Conservation (phyloP, 2,113 vertebrate genomes). For the Cettia cetti region DNA sequence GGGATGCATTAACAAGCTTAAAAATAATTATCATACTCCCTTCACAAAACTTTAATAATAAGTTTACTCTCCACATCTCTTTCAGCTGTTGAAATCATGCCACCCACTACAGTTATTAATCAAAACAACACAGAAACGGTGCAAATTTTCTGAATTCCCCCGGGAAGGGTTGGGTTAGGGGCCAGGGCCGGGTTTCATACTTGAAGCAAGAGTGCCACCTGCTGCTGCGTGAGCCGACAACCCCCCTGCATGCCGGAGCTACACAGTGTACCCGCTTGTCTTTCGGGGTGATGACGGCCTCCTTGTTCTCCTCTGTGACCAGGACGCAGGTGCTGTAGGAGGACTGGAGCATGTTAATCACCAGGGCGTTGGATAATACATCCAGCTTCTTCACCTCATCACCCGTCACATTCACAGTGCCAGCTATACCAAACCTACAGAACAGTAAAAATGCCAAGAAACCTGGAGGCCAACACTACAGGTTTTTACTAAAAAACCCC, state of each 20-base stretch:
- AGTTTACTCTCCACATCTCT: neutral
- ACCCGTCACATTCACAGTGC: conserved; percentile 90
- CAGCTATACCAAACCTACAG: conserved; percentile 87
- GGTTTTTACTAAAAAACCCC: fast-evolving
- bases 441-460: neutral
- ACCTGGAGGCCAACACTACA: neutral
- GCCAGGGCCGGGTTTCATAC: neutral
- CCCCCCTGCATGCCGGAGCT: neutral
- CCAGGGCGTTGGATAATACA: conserved; percentile 87
- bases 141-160: neutral
- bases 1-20: neutral
- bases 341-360: conserved; percentile 93
- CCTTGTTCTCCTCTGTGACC: conserved; percentile 91
- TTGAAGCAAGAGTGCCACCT: conserved; percentile 22
- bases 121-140: neutral
- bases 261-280: conserved; percentile 84
- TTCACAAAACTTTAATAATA: neutral
- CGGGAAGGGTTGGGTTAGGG: neutral
- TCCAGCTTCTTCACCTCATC: conserved; percentile 97
- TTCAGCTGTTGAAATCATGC: neutral
- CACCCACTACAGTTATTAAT: neutral
- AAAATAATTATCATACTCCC: neutral
- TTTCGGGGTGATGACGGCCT: conserved; percentile 80
- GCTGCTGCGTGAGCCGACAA: neutral
- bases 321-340: conserved; percentile 90